phyloP scores from a whole-genome alignment of 1,140 invertebrate genomes.

The Panagrolaimus sp. region DNA sequence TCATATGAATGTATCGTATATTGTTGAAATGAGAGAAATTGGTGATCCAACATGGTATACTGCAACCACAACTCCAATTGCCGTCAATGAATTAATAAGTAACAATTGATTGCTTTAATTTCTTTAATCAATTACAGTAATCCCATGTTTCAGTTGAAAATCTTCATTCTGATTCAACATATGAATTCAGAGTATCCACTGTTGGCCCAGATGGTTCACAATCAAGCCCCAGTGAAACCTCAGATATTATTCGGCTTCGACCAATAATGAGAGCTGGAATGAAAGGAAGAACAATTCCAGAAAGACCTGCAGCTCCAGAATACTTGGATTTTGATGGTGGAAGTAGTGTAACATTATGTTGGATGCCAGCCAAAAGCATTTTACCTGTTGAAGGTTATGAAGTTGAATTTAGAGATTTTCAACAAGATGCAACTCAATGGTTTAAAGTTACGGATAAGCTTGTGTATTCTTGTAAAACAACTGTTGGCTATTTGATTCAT shows the following conservation, averaged over 20 bases:
- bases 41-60: constrained; percentile 44
- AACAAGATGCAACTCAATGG: constrained; percentile 53
- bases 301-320: constrained; percentile 49
- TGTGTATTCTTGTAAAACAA: constrained; percentile 55
- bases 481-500: constrained; percentile 50
- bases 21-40: constrained; percentile 53
- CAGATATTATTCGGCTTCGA: constrained; percentile 45
- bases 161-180: constrained; percentile 45
- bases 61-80: constrained; percentile 26
- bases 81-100: constrained; percentile 31
- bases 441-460: constrained; percentile 58
- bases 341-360: constrained; percentile 52
- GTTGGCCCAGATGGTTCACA: constrained; percentile 27
- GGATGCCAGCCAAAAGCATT: constrained; percentile 54
- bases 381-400: constrained; percentile 57
- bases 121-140: background rate
- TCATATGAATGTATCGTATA: constrained; percentile 39
- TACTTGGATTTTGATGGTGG: constrained; percentile 56
- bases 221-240: constrained; percentile 40
- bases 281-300: constrained; percentile 30
- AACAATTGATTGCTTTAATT: background rate
- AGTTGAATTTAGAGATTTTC: constrained; percentile 57
- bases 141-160: constrained; percentile 48
- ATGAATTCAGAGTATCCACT: constrained; percentile 54
- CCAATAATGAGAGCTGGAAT: constrained; percentile 14